These are phyloP conservation scores for Aphelinus certus DNA, from an alignment of 1,140 invertebrate genomes.

Conservation along the genomic window DNA sequence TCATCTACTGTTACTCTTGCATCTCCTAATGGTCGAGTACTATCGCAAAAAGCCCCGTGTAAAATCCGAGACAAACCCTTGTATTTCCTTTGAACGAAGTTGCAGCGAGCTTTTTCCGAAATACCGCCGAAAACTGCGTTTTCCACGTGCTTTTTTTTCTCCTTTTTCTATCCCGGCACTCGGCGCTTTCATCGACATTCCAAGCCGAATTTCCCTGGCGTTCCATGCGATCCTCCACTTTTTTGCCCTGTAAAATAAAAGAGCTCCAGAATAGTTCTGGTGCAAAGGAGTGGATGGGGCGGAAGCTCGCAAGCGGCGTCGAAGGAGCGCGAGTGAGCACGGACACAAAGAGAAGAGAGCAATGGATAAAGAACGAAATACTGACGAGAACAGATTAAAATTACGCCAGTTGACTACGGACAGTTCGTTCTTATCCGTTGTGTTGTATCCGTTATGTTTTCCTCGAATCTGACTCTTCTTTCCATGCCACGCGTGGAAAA, in stretches of 20 bases:
- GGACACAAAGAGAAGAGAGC: conserved; percentile 28
- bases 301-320: conserved; percentile 28
- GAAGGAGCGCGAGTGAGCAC: conserved; percentile 9
- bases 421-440: too few species aligned
- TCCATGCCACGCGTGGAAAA: too few species aligned
- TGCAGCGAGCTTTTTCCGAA: background rate
- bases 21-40: too few species aligned
- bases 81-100: too few species aligned
- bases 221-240: conserved; percentile 19
- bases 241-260: conserved; percentile 30
- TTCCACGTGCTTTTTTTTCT: conserved; percentile 1
- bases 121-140: conserved; percentile 14
- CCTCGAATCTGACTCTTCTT: too few species aligned
- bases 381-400: background rate
- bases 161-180: background rate
- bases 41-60: too few species aligned
- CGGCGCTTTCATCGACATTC: conserved; percentile 32
- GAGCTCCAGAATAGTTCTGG: conserved; percentile 39
- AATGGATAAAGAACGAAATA: conserved; percentile 26
- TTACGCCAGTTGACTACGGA: too few species aligned
- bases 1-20: too few species aligned
- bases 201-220: conserved; percentile 35
- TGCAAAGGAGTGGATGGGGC: conserved; percentile 49
- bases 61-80: too few species aligned
- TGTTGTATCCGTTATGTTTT: too few species aligned